Percentiles rank a stretch among this genome's conserved stretches.
phyloP scores from a whole-genome alignment of 2,113 vertebrate genomes.

The Chloropsis hardwickii region DNA sequence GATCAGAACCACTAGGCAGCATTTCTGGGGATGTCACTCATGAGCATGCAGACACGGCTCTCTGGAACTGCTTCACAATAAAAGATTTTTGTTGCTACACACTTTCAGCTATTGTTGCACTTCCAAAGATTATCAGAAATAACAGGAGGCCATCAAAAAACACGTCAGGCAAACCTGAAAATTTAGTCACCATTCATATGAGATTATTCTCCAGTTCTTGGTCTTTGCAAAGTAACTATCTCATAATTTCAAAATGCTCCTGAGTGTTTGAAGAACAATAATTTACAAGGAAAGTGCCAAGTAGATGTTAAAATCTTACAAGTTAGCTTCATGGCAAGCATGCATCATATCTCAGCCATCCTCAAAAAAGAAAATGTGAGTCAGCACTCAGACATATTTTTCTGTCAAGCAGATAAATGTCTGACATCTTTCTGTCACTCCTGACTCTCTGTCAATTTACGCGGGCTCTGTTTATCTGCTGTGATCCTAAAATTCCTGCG shows the following conservation, averaged over 20 bases:
- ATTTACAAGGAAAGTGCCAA: neutral
- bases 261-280: neutral
- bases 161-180: neutral
- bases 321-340: neutral
- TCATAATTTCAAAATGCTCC: neutral
- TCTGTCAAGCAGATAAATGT: neutral
- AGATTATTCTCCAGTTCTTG: neutral
- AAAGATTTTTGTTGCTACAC: conserved; percentile 8
- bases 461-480: neutral
- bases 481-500: neutral
- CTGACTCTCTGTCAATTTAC: neutral
- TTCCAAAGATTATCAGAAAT: neutral
- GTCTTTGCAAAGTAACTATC: neutral
- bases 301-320: neutral
- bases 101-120: neutral
- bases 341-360: neutral
- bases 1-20: neutral
- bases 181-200: neutral
- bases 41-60: neutral
- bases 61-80: neutral
- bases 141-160: neutral
- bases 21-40: neutral
- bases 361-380: neutral
- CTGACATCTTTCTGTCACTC: neutral
- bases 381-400: neutral